These are phyloP conservation scores for Caenorhabditis latens DNA, from an alignment of 1,140 invertebrate genomes.

Conservation along the genomic window DNA sequence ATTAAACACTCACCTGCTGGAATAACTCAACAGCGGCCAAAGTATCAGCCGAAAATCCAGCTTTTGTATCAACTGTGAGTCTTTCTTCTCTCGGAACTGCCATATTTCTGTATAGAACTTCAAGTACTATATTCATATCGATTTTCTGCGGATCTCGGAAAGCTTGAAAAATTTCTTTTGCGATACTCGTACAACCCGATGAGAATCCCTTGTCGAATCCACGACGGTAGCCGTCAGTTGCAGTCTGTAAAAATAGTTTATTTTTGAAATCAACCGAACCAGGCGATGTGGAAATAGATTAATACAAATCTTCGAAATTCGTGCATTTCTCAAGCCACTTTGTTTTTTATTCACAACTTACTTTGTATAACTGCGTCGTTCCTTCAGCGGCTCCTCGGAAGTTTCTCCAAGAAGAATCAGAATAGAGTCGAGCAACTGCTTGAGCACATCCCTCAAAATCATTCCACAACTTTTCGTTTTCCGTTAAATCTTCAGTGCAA, in stretches of 20 bases:
- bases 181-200: conserved; percentile 67
- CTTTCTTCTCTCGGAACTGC: conserved; percentile 53
- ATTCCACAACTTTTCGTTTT: conserved; percentile 57
- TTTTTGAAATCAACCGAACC: not conserved
- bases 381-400: conserved; percentile 70
- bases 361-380: conserved; percentile 76
- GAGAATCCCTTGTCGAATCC: conserved; percentile 72
- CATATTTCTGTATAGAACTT: conserved; percentile 56
- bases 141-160: conserved; percentile 45
- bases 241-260: conserved; percentile 58
- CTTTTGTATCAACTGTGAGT: conserved; percentile 50
- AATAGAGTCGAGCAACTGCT: conserved; percentile 70
- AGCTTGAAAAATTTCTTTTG: conserved; percentile 66
- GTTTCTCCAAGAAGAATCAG: conserved; percentile 68
- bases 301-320: too few species aligned
- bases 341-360: not conserved
- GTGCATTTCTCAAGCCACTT: too few species aligned
- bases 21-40: conserved; percentile 69
- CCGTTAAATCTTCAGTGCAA: conserved; percentile 41
- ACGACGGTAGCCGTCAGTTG: conserved; percentile 70
- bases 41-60: conserved; percentile 18
- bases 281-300: too few species aligned
- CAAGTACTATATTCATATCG: conserved; percentile 58
- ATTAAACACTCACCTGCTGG: conserved; percentile 70
- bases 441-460: conserved; percentile 63